Evolutionary conservation across 2,113 vertebrate genomes (phyloP).

Genomic region (Cariama cristata): DNA sequence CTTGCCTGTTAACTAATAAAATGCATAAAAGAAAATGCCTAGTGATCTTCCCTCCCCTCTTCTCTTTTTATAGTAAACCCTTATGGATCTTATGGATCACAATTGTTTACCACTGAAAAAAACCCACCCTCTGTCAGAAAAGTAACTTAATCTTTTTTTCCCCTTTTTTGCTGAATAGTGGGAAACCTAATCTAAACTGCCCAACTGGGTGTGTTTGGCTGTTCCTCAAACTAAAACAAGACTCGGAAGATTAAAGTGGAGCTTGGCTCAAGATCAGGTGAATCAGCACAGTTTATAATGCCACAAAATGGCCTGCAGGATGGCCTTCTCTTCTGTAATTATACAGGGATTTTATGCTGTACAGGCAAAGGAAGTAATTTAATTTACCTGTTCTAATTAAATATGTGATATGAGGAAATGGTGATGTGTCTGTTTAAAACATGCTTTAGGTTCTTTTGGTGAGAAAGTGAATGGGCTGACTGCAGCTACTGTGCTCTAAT

Average conservation of each 20-base stretch:
- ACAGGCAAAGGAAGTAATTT: conserved; percentile 52
- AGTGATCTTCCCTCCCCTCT: background rate
- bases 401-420: conserved; percentile 21
- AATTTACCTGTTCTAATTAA: conserved; percentile 55
- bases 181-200: background rate
- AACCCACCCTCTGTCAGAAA: background rate
- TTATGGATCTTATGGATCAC: background rate
- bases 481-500: background rate
- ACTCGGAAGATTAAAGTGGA: conserved; percentile 38
- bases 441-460: background rate
- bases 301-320: conserved; percentile 48
- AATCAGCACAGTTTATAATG: conserved; percentile 42
- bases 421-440: background rate
- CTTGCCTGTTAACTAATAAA: background rate
- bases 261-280: conserved; percentile 57
- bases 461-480: background rate
- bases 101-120: background rate
- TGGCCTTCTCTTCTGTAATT: conserved; percentile 49
- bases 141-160: background rate
- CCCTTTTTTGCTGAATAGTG: background rate
- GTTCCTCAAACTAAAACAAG: conserved; percentile 43
- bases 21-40: background rate
- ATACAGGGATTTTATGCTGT: background rate
- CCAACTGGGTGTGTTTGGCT: conserved; percentile 50
- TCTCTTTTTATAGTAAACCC: background rate